Percentiles rank a stretch among this genome's conserved stretches.
Conservation (phyloP, 1,140 invertebrate species). For the Pogonomyrmex californicus region DNA sequence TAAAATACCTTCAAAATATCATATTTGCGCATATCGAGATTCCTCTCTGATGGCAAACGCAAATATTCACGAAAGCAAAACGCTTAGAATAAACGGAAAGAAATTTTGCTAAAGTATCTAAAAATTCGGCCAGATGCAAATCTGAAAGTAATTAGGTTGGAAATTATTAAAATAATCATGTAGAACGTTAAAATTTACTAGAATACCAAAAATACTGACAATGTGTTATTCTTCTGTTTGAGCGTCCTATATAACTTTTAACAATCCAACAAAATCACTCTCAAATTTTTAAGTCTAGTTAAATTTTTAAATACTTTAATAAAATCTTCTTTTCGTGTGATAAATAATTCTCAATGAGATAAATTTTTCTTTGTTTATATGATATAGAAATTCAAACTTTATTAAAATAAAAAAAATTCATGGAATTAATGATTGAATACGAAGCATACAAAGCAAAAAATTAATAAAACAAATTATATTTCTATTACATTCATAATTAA, state of each 20-base stretch:
- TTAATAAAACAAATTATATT: background rate
- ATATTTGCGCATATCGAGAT: background rate
- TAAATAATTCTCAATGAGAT: conserved; percentile 1
- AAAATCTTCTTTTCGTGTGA: background rate
- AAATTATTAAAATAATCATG: too few relatives aligned
- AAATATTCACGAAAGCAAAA: background rate
- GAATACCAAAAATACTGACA: too few relatives aligned
- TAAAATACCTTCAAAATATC: background rate
- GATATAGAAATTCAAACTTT: background rate
- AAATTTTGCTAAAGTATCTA: too few relatives aligned
- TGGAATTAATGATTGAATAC: background rate
- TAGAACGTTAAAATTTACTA: too few relatives aligned
- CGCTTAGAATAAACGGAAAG: too few relatives aligned
- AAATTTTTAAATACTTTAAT: too few relatives aligned
- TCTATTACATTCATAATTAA: background rate
- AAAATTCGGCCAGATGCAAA: too few relatives aligned
- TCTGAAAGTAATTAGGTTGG: too few relatives aligned
- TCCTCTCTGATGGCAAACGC: background rate
- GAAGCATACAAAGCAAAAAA: background rate
- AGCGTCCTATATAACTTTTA: too few relatives aligned
- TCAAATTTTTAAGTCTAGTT: too few relatives aligned
- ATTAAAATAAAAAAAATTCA: background rate
- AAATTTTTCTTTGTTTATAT: background rate
- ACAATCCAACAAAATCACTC: too few relatives aligned
- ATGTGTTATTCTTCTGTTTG: too few relatives aligned